Evolutionary conservation across 30 jellyfish, hydroid and myxozoan genomes (phyloP).

Genomic region (Nemopilema nomurai): DNA sequence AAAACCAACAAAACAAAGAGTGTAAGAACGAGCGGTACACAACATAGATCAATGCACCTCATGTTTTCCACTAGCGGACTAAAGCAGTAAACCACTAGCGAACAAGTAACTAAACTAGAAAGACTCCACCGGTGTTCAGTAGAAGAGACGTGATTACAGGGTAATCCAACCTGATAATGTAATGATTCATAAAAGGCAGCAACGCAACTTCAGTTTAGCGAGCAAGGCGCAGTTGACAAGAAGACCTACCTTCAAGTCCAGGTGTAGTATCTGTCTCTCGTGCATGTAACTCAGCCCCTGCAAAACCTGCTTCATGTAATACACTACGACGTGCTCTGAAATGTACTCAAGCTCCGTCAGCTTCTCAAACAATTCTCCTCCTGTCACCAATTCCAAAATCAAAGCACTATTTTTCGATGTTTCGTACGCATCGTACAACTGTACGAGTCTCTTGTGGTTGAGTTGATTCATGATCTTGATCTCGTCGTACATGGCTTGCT

Average conservation of each 20-base stretch:
- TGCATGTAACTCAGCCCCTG: conserved; percentile 97
- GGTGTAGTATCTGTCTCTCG: conserved; percentile 87
- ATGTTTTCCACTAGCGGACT: too few relatives aligned
- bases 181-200: too few relatives aligned
- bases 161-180: too few relatives aligned
- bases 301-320: conserved; percentile 97
- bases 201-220: not conserved
- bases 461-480: conserved; percentile 91
- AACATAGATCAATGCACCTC: too few relatives aligned
- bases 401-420: conserved; percentile 88
- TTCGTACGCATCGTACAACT: conserved; percentile 93
- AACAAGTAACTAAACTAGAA: too few relatives aligned
- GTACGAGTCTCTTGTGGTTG: conserved; percentile 93
- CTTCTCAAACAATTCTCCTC: conserved; percentile 98
- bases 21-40: too few relatives aligned
- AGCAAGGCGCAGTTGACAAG: too few relatives aligned
- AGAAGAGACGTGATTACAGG: too few relatives aligned
- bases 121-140: too few relatives aligned
- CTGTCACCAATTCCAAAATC: conserved; percentile 90
- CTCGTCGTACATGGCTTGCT: conserved; percentile 77
- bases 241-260: conserved; percentile 88
- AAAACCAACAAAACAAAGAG: not conserved
- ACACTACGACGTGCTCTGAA: conserved; percentile 97
- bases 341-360: conserved; percentile 92
- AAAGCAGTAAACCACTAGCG: too few relatives aligned